A percentile compares a stretch with the other conserved stretches of the same genome.
Conservation (phyloP, 2,113 vertebrate genomes). For the Nestor notabilis region DNA sequence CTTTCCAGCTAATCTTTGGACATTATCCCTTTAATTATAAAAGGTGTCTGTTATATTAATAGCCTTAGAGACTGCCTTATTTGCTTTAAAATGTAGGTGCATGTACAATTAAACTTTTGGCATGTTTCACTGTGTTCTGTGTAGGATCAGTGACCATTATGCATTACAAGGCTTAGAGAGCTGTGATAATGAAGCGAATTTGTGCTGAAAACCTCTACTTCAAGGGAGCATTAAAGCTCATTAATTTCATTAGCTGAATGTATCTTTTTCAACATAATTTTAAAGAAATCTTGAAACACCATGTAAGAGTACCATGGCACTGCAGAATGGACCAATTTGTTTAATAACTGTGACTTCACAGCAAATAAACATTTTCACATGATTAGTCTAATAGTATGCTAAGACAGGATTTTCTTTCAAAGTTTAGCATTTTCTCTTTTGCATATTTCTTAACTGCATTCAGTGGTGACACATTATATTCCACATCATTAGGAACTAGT, state of each 20-base stretch:
- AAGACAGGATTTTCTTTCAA: slow-evolving; percentile 7
- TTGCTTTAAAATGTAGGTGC: slow-evolving; percentile 68
- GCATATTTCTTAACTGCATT: neutral
- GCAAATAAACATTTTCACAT: slow-evolving; percentile 63
- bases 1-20: slow-evolving; percentile 62
- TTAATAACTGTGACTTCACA: slow-evolving; percentile 47
- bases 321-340: slow-evolving; percentile 39
- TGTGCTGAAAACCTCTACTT: slow-evolving; percentile 53
- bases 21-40: slow-evolving; percentile 65
- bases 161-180: slow-evolving; percentile 45
- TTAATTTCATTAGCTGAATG: slow-evolving; percentile 66
- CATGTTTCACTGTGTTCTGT: slow-evolving; percentile 44
- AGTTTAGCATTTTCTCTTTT: neutral
- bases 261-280: slow-evolving; percentile 35
- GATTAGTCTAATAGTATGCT: slow-evolving; percentile 28
- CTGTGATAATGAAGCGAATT: slow-evolving; percentile 63
- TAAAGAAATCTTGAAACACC: slow-evolving; percentile 10
- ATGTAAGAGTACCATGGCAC: neutral
- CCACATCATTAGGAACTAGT: slow-evolving; percentile 12
- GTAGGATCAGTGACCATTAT: slow-evolving; percentile 48
- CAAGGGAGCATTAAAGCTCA: slow-evolving; percentile 60
- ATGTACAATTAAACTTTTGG: slow-evolving; percentile 66
- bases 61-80: slow-evolving; percentile 52
- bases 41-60: slow-evolving; percentile 54
- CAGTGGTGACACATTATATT: neutral